Conservation (phyloP, 2,797 vertebrate species). For the Hippoglossus hippoglossus region DNA sequence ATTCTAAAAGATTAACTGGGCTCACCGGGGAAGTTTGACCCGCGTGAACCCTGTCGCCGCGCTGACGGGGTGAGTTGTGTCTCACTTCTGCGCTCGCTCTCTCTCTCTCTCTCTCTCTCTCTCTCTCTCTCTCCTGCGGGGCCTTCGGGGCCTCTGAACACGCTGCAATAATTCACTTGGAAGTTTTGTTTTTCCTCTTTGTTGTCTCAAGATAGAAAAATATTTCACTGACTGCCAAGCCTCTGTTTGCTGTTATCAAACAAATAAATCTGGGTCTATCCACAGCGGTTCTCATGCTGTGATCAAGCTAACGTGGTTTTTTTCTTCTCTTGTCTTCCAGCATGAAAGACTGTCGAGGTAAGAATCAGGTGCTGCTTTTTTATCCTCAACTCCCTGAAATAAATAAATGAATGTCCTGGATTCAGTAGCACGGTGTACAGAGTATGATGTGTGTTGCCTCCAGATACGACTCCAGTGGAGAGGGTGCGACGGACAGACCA, state of each 20-base stretch:
- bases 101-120: constrained; percentile 37
- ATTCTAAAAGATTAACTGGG: constrained; percentile 55
- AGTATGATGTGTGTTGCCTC: constrained; percentile 23
- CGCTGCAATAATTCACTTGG: constrained; percentile 51
- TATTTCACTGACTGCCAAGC: constrained; percentile 41
- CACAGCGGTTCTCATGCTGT: constrained; percentile 40
- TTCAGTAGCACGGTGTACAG: constrained; percentile 8
- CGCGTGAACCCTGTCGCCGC: constrained; percentile 49
- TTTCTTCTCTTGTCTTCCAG: constrained; percentile 80
- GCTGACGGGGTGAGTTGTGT: constrained; percentile 50
- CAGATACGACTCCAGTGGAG: constrained; percentile 89
- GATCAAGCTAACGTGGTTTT: constrained; percentile 51
- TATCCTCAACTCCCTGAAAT: neutral
- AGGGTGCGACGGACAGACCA: constrained; percentile 86
- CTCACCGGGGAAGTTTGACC: constrained; percentile 55
- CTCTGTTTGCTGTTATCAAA: constrained; percentile 57
- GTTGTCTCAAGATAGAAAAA: constrained; percentile 50
- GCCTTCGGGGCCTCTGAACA: constrained; percentile 22
- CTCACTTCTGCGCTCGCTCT: constrained; percentile 36
- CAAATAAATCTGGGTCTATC: constrained; percentile 58
- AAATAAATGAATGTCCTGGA: neutral
- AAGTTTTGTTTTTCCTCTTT: constrained; percentile 51
- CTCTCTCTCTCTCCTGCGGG: constrained; percentile 5
- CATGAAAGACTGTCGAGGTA: constrained; percentile 94
- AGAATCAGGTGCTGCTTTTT: constrained; percentile 50